A percentile compares a stretch with the other conserved stretches of the same genome.
Conservation (phyloP, 2,797 vertebrate species). For the Carcharodon carcharias region DNA sequence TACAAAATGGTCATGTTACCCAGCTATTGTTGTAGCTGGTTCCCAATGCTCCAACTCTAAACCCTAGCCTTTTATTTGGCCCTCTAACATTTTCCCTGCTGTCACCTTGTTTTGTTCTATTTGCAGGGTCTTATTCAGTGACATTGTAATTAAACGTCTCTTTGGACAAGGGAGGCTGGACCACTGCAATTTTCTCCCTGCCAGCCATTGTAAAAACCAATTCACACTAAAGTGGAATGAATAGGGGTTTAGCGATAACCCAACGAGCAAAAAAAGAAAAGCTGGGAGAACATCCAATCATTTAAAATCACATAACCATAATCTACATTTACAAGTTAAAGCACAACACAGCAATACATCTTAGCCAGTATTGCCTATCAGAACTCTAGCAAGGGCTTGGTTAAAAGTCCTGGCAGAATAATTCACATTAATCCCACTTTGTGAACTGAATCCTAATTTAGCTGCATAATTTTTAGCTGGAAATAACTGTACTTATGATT, state of each 20-base stretch:
- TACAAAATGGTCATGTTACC: constrained; percentile 37
- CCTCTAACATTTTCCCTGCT: constrained; percentile 36
- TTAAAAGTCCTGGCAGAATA: neutral
- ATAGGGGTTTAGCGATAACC: constrained; percentile 31
- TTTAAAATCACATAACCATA: constrained; percentile 27
- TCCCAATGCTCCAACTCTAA: constrained; percentile 34
- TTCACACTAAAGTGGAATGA: constrained; percentile 32
- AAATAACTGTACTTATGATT: neutral
- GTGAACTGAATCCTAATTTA: neutral
- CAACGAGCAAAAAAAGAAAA: constrained; percentile 26
- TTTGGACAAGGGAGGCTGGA: constrained; percentile 35
- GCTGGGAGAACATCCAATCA: constrained; percentile 2
- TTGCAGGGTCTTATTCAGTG: constrained; percentile 35
- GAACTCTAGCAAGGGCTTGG: neutral
- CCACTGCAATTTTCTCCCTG: constrained; percentile 27
- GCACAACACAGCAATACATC: neutral
- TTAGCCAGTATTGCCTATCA: neutral
- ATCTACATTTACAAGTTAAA: constrained; percentile 1
- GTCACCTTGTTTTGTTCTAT: constrained; percentile 36
- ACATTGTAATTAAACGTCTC: constrained; percentile 38
- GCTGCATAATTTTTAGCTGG: neutral
- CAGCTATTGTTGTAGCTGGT: constrained; percentile 33
- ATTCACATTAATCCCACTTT: neutral
- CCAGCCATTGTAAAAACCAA: constrained; percentile 29
- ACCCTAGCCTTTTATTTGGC: constrained; percentile 32